A percentile compares a stretch with the other conserved stretches of the same genome.
Conservation (phyloP, 1,140 invertebrate species). For the Agraylea sexmaculata region DNA sequence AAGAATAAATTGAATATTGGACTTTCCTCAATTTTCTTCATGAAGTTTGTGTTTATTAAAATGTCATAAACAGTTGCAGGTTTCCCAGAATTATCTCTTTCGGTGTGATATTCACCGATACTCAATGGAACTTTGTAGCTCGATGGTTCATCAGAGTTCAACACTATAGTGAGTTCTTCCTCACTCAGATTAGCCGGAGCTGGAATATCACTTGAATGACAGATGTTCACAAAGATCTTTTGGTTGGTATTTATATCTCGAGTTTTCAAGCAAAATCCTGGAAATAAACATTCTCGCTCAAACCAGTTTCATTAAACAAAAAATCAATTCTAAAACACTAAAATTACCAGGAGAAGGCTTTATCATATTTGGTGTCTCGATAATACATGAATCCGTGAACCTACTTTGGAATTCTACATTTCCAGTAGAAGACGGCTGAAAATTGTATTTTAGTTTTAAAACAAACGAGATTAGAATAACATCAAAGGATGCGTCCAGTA, state of each 20-base stretch:
- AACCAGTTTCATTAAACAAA: constrained; percentile 3
- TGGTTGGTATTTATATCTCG: constrained; percentile 50
- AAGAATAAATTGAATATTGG: constrained; percentile 64
- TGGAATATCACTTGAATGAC: constrained; percentile 62
- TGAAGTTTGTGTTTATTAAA: constrained; percentile 61
- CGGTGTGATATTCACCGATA: constrained; percentile 65
- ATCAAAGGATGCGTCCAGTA: too few species aligned
- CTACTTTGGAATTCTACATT: not conserved
- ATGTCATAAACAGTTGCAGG: constrained; percentile 64
- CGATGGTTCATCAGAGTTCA: constrained; percentile 58
- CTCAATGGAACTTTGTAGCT: constrained; percentile 77
- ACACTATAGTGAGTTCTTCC: constrained; percentile 54
- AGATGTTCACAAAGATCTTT: constrained; percentile 74
- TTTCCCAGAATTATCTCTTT: constrained; percentile 63
- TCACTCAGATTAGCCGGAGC: constrained; percentile 69
- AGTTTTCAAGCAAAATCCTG: constrained; percentile 78
- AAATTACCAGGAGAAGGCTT: constrained; percentile 10
- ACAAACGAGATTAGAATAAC: too few species aligned
- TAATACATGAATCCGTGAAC: not conserved
- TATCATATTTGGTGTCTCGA: not conserved
- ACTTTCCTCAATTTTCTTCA: constrained; percentile 52
- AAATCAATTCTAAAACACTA: not conserved
- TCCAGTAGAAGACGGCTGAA: not conserved
- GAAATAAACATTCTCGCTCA: constrained; percentile 19
- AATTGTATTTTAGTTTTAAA: too few species aligned